Base-by-base conservation (phyloP, 2,113 vertebrate genomes). In the Macquaria ambigua region DNA sequence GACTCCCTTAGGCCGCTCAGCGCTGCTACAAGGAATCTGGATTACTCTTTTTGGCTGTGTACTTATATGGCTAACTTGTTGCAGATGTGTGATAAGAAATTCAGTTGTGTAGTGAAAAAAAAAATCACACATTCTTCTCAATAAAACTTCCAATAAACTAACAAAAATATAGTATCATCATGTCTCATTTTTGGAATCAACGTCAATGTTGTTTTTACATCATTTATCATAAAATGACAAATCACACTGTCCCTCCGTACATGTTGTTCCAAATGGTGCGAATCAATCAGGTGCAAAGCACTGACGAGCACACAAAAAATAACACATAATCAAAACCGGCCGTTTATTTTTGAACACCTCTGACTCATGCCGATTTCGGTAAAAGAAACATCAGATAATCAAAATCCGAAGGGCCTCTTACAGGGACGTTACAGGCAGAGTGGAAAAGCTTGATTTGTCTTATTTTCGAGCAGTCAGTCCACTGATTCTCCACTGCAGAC, bases 301-400 rank as follows among this genome's bases (percentile, higher is more conserved):
- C n/a, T 56, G 7, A 81, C 1, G 4, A 59, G 66, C 14, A 56
- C 34, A 43, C 5, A 31, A 12, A 61, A 41, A 63, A 74, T 12
- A 9, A 70, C 20, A n/a, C 43, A n/a, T 72, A 72, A 83, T 90
- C 43, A n/a, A 68, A 90, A 81, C 43, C 41, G 21, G 55, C 34
- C 37, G 21, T 53, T 66, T 23, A 20, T 39, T 70, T 64, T 56
- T 12, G 46, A 81, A 72, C 75, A 39, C 8, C 37, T 83, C 15
- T 94, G 90, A 94, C 50, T 90, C 90, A 91, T 69, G 1, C 39
- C 1, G 55, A 82, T 89, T 92, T 87, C 61, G 12, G 82, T 88
- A 84, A 82, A 82, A 59, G 0, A 34, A 67, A 66, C 55, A 76
- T 69, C 48, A 85, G 75, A 77, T 73, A 77, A 88, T 81, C 18